Percentiles rank a stretch among this genome's conserved stretches.
Conservation (phyloP, 2,113 vertebrate genomes). For the Loxodonta africana region DNA sequence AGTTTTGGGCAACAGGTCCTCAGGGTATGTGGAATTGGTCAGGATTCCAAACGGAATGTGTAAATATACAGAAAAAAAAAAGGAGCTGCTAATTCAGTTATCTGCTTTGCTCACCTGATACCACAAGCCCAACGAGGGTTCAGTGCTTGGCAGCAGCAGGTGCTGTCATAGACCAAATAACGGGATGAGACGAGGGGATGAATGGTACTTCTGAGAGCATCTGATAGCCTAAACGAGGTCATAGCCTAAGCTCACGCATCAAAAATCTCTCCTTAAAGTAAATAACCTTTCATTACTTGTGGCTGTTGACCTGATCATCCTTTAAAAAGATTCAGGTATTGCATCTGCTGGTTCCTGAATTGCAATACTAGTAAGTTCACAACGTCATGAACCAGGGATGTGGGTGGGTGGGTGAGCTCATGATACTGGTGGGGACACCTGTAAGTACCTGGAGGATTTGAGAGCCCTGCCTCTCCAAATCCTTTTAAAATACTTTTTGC, state of each 20-base stretch:
- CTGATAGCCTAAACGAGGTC: not conserved
- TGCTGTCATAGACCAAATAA: not conserved
- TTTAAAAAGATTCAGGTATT: not conserved
- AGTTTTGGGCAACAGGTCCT: slow-evolving; percentile 55
- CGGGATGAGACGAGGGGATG: rapidly evolving
- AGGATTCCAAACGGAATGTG: slow-evolving; percentile 27
- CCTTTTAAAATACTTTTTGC: not conserved
- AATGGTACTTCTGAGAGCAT: not conserved
- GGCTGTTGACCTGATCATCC: not conserved
- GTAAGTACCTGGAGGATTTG: not conserved
- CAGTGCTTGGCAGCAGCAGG: not conserved
- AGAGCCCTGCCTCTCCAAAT: not conserved
- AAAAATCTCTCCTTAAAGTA: not conserved
- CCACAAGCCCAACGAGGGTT: rapidly evolving
- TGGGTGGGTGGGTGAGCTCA: rapidly evolving
- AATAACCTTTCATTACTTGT: not conserved
- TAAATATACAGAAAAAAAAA: slow-evolving; percentile 2
- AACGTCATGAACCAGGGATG: not conserved
- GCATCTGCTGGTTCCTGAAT: not conserved
- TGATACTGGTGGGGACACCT: not conserved
- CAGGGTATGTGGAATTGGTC: slow-evolving; percentile 17
- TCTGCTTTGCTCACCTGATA: not conserved
- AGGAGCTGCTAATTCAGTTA: not conserved
- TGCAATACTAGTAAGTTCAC: not conserved
- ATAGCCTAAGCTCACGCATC: not conserved